Evolutionary conservation across 2,113 vertebrate species (phyloP), one percentile per base, ranked within the genome.

Genomic region (Cottus gobio): DNA sequence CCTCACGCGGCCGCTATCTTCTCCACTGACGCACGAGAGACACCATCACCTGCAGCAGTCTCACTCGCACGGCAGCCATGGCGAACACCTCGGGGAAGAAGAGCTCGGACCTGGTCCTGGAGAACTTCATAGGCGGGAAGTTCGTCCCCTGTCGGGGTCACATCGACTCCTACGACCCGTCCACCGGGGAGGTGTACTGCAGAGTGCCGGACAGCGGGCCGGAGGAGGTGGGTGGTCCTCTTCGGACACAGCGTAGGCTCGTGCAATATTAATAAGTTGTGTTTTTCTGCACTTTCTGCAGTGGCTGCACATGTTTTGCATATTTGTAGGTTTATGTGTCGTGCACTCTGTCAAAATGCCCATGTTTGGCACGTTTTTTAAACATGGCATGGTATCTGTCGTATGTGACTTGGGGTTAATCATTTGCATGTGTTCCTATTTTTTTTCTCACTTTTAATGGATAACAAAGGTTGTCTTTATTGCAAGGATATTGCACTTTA

Each of bases 121-220:
- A 99, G 90, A 99, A 99, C 87, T 99, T 95, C 79, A 97, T 99
- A 42, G 96, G 90, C 16, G 98, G 98, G 3, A 95, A 91, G 79
- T 99, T 99, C 78, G 80, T 96, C 37, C 91, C 96, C n/a, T 96
- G 95, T 80, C 71, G 74, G 44, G 93, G 91, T 0, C 95, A 96
- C 24, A 85, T 99, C 60, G 96, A 99, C 91, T 98, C 97, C 2
- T 96, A 96, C 6, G 94, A 99, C 42, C 98, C 98, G 0, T 97
- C 98, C 2, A 97, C 96, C 0, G 97, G 97, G 18, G 94, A 96
- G 64, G 91, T 97, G 2, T 97, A 98, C 84, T 98, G 97, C 94
- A 95, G 84, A 79, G 96, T 99, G 10, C 98, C 98, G 2, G 94
- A 99, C 85, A 99, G 98, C 76, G 96, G 95, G 11, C 86, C 86